phyloP scores from a whole-genome alignment of 2,888 invertebrate genomes.

The Stegana nigrithorax region DNA sequence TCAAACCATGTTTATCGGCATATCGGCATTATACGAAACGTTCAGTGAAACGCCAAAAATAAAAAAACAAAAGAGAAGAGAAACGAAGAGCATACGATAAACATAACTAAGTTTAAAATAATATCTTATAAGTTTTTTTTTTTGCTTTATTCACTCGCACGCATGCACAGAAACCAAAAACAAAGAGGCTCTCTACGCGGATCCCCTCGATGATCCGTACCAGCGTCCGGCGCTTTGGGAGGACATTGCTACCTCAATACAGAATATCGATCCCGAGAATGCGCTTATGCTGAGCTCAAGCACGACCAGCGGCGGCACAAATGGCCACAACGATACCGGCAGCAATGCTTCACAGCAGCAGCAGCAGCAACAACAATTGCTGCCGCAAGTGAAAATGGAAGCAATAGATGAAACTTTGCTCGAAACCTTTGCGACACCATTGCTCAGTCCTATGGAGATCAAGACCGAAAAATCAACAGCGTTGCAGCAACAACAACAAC shows the following conservation, averaged over 20 bases:
- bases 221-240: conserved; percentile 91
- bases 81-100: too few species aligned
- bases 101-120: too few species aligned
- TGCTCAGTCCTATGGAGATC: conserved; percentile 83
- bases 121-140: too few species aligned
- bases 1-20: too few species aligned
- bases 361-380: conserved; percentile 17
- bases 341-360: neutral
- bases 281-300: conserved; percentile 83
- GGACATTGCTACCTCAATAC: conserved; percentile 90
- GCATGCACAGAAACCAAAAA: conserved; percentile 63
- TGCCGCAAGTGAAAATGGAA: conserved; percentile 81
- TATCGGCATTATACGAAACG: too few species aligned
- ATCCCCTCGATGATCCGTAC: conserved; percentile 80
- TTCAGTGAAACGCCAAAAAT: too few species aligned
- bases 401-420: conserved; percentile 76
- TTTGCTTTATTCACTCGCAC: too few species aligned
- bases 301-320: conserved; percentile 68
- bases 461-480: conserved; percentile 77
- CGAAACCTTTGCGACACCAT: conserved; percentile 76
- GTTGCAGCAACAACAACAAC: conserved; percentile 60
- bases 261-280: conserved; percentile 90
- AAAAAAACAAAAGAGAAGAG: too few species aligned
- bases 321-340: conserved; percentile 68
- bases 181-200: conserved; percentile 67